These are phyloP conservation scores for Schizothorax lantsangensis DNA, from an alignment of 2,797 vertebrate species.

Conservation along the genomic window DNA sequence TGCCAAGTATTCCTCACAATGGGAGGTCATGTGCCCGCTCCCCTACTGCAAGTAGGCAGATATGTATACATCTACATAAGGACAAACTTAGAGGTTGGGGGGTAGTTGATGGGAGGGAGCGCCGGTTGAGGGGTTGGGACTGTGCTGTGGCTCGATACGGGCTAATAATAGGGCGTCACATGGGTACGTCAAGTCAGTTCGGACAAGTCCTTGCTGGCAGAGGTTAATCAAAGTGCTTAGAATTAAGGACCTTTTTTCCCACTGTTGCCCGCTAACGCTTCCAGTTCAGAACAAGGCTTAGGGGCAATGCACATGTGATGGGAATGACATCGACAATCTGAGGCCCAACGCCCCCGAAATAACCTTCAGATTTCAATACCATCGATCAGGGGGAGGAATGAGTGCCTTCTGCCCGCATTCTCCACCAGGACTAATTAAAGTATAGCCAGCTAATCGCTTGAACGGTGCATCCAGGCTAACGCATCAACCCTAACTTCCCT, in stretches of 20 bases:
- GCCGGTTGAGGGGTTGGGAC: conserved; percentile 57
- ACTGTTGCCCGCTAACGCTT: conserved; percentile 65
- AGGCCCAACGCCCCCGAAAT: conserved; percentile 77
- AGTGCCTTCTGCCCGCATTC: conserved; percentile 74
- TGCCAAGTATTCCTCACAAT: conserved; percentile 80
- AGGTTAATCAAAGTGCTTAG: conserved; percentile 81
- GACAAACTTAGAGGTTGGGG: conserved; percentile 27
- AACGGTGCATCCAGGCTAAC: conserved; percentile 37
- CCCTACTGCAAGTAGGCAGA: conserved; percentile 64
- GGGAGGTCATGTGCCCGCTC: conserved; percentile 72
- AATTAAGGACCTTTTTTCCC: conserved; percentile 80
- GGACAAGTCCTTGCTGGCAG: conserved; percentile 79
- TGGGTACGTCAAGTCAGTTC: conserved; percentile 82
- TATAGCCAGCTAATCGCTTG: conserved; percentile 43
- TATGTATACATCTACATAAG: conserved; percentile 60
- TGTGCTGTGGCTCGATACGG: conserved; percentile 51
- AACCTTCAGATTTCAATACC: conserved; percentile 86
- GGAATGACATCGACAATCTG: conserved; percentile 81
- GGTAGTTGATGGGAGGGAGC: conserved; percentile 47
- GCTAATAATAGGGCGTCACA: conserved; percentile 70
- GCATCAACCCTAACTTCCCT: conserved; percentile 59
- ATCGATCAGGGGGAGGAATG: conserved; percentile 80
- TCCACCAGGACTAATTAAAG: conserved; percentile 74
- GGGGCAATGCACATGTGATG: conserved; percentile 84
- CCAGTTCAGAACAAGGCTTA: conserved; percentile 75